Conservation (phyloP, 2,888 invertebrate genomes). For the Sympetrum striolatum region DNA sequence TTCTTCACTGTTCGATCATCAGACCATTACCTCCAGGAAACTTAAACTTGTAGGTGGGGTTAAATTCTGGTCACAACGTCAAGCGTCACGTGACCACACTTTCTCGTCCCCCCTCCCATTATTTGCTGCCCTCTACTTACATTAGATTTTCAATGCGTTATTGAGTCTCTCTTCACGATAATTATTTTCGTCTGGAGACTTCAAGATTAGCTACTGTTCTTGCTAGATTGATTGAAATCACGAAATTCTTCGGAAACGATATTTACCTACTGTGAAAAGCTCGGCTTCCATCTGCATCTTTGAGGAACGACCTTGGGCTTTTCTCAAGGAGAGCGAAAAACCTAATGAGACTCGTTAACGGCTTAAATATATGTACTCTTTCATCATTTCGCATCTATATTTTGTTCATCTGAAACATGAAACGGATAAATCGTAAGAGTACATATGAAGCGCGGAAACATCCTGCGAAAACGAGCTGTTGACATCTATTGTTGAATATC, state of each 20-base stretch:
- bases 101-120: neutral
- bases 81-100: conserved; percentile 22
- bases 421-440: too few relatives aligned
- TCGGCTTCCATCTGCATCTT: neutral
- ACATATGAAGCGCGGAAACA: too few relatives aligned
- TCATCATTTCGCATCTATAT: neutral
- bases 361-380: neutral
- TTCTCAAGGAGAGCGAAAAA: conserved; percentile 1
- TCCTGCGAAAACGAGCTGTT: too few relatives aligned
- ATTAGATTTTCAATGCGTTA: neutral
- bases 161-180: too few relatives aligned
- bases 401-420: too few relatives aligned
- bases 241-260: too few relatives aligned
- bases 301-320: conserved; percentile 4
- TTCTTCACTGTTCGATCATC: neutral
- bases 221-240: too few relatives aligned
- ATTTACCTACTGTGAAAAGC: neutral
- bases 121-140: neutral
- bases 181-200: too few relatives aligned
- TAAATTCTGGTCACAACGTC: conserved; percentile 4
- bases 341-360: neutral
- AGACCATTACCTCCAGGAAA: neutral
- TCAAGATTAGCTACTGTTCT: too few relatives aligned
- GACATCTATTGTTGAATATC: too few relatives aligned
- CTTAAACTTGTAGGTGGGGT: neutral